Conservation (phyloP, 1,140 invertebrate genomes). For the Ceratitis capitata region DNA sequence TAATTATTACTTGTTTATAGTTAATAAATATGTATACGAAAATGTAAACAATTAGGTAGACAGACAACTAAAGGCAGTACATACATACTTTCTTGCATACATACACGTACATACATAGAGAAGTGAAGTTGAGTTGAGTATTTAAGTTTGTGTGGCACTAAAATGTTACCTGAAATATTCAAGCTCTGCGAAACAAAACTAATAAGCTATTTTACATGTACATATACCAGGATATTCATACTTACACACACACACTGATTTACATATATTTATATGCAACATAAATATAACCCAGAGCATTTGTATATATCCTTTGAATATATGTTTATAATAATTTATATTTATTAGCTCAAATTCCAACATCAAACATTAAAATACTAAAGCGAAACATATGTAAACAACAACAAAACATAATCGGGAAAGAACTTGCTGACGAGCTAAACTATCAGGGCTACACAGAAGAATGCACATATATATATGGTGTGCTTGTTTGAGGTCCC, state of each 20-base stretch:
- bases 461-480: background rate
- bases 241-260: background rate
- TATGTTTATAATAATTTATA: background rate
- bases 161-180: background rate
- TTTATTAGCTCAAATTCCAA: constrained; percentile 9
- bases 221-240: background rate
- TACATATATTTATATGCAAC: background rate
- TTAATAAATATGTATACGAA: background rate
- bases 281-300: background rate
- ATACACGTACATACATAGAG: background rate
- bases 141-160: background rate
- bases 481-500: no score
- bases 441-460: no score
- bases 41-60: background rate
- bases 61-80: no score
- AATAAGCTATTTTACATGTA: background rate
- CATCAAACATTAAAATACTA: background rate
- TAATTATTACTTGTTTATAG: background rate
- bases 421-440: background rate
- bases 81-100: no score
- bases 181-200: background rate
- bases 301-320: background rate
- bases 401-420: background rate
- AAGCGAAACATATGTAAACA: background rate
- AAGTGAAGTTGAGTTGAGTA: background rate